Base-by-base conservation (phyloP, 2,888 invertebrate genomes). In the Drosophila recens region DNA sequence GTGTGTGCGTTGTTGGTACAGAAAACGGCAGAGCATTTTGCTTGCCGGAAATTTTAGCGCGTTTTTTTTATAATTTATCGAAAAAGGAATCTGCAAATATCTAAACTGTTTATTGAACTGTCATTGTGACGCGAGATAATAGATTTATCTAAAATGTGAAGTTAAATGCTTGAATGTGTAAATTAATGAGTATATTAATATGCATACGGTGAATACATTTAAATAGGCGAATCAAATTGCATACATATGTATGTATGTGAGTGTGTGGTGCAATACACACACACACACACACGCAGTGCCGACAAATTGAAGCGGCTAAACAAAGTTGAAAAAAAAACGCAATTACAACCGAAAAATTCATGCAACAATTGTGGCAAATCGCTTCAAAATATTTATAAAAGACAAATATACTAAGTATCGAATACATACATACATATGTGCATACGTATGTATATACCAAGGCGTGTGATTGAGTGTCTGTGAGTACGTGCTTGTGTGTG, bases 11-110 rank as follows among this genome's bases (percentile, higher is more conserved):
- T 79, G 71, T 80, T 79, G 71, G 79, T 77, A 78, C 76, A 67
- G 73, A 83, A 80, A 83, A 87, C 75, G 76, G 73, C 75, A 43
- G 40, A 81, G 79, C 65, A 65, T 68, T 84, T 74, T 52, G 62
- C 69, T 67, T 53, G 80, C 87, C 87, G 87, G 68, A 82, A 66
- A 81, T 74, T 89, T 85, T 83, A 80, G 82, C 85, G 86, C 85
- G 82, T 82, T 82, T 82, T 82, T 67, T 72, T 36, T 38, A 10
- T 34, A 17, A 58, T 17, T 51, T 53, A 54, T 52, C 67, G 52
- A 62, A 34, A 42, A 58, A 64, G 11, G 34, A 49, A 43, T 40
- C 27, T 36, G 20, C 46, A 48, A 71, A 70, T 63, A 54, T 23
- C 23, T 27, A 33, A 54, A 58, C 45, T 34, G 63, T 52, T 45